These are phyloP conservation scores for Aspidiotus destructor DNA, from an alignment of 2,888 invertebrate genomes.

Conservation along the genomic window DNA sequence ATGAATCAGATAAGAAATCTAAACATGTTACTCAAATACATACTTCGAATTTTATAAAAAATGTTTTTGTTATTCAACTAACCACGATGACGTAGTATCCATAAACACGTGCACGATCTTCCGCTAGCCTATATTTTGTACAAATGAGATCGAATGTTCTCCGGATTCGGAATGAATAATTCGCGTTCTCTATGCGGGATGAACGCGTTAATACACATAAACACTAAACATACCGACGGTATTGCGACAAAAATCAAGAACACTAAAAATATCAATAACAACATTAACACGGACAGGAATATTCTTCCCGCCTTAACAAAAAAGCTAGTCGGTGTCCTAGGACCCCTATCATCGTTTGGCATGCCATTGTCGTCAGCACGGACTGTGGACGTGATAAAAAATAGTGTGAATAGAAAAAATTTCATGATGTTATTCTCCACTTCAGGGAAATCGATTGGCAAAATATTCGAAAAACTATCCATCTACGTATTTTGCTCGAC, in stretches of 20 bases:
- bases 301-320: neutral
- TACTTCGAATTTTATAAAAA: constrained; percentile 4
- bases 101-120: too few species aligned
- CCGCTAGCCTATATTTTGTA: neutral
- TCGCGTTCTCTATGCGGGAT: constrained; percentile 2
- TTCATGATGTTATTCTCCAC: too few species aligned
- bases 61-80: too few species aligned
- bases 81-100: too few species aligned
- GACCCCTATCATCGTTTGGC: too few species aligned
- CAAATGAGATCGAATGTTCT: neutral
- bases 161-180: neutral
- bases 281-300: neutral
- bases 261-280: neutral
- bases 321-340: too few species aligned
- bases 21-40: constrained; percentile 14
- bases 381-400: too few species aligned
- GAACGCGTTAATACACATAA: neutral
- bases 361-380: too few species aligned
- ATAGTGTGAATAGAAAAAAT: too few species aligned
- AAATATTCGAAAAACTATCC: too few species aligned
- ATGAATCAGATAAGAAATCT: neutral
- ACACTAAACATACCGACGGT: neutral
- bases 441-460: too few species aligned
- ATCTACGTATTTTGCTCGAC: too few species aligned
- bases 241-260: neutral